Evolutionary conservation across 2,888 invertebrate genomes (phyloP).

Genomic region (Gryllus longicercus): DNA sequence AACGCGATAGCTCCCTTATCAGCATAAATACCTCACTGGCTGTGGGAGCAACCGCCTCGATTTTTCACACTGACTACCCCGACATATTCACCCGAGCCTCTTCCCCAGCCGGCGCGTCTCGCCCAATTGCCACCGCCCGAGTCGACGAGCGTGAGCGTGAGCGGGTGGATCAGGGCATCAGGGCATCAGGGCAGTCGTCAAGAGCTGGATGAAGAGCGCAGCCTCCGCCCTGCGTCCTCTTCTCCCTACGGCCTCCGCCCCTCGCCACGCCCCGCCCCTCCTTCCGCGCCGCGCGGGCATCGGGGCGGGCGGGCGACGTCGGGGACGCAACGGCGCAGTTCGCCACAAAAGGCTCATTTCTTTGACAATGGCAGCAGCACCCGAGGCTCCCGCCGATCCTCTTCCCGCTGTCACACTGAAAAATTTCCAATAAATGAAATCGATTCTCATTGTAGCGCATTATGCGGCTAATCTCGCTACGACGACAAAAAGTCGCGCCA

Average conservation of each 20-base stretch:
- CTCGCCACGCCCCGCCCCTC: background rate
- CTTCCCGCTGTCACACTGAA: background rate
- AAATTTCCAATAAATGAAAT: slow-evolving; percentile 17
- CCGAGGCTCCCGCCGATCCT: background rate
- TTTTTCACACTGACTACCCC: no score
- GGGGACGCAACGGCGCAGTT: background rate
- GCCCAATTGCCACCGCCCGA: no score
- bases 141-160: no score
- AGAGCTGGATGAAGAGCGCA: background rate
- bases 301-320: no score
- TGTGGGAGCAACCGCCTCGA: no score
- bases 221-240: background rate
- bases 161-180: no score
- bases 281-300: background rate
- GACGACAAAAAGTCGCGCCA: slow-evolving; percentile 17
- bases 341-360: slow-evolving; percentile 17
- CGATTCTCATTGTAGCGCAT: slow-evolving; percentile 1
- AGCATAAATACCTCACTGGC: no score
- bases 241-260: background rate
- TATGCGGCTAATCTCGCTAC: slow-evolving; percentile 10
- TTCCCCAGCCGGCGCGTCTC: no score
- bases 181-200: background rate
- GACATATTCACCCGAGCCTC: no score
- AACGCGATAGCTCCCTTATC: no score
- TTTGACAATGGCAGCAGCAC: slow-evolving; percentile 6